Base-by-base conservation (phyloP, 2,797 vertebrate genomes). In the Chaenodraco wilsoni region DNA sequence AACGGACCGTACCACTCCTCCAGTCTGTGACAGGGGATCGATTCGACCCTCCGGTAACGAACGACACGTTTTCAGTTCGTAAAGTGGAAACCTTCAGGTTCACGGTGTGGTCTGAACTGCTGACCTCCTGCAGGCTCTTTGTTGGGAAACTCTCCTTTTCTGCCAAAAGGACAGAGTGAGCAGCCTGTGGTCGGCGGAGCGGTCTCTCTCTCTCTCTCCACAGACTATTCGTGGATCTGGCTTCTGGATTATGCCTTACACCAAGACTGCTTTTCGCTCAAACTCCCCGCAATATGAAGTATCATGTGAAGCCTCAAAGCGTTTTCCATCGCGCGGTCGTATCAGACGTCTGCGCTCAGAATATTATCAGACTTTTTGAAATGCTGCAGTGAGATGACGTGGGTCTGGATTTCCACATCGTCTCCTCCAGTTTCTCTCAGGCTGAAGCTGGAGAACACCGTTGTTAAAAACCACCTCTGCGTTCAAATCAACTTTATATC, bases 1-100 rank as follows among this genome's bases (percentile, higher is more conserved):
- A 98, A 97, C 1, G 95, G 96, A 84, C 95, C 95, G 46, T 93
- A 95, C 85, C 95, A 94, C 49, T 92, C 96, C n/a, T 96, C 96
- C 60, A 89, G 95, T 74, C 94, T 97, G 89, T 98, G 95, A 98
- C 81, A 13, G 81, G 48, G 75, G 17, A 66, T 46, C 67, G 8
- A 37, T 37, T 9, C 33, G 27, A 27, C 27, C 27, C 27, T 27
- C 33, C 6, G 33, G 6, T 37, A 37, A 9, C 33, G 33, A 37
- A 37, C 33, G 33, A 37, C 6, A 37, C 7, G 7, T 17, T 46
- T 59, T 27, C 59, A 37, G 44, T 59, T 40, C n/a, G 49, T 51
- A 45, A 19, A 16, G 10, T 17, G 56, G 60, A 41, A 52, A 54
- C 44, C 40, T 71, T 55, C 11, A 23, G 27, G 66, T 57, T 77